Evolutionary conservation across 2,888 invertebrate species (phyloP), one percentile per base, ranked within the genome.

Genomic region (Drosophila pseudotakahashii): DNA sequence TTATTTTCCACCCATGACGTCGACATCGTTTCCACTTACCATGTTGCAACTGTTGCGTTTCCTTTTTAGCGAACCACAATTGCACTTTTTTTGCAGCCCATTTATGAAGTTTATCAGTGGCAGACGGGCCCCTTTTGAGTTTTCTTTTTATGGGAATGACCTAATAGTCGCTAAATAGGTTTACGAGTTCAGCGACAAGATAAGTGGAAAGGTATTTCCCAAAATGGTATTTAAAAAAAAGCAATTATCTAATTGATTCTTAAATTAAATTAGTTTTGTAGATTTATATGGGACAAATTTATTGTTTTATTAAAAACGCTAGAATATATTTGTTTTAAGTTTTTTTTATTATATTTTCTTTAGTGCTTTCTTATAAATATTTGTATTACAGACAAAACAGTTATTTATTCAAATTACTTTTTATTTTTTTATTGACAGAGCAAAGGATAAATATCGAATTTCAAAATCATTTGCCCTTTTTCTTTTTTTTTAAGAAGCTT

Each of bases 1-100:
- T 81, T 75, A 73, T 82, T 76, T 79, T 70, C 50, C 37, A 45
- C 42, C 73, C 74, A 78, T 88, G 82, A 85, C 78, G 82, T 75
- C 61, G 79, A n/a, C 61, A 48, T 48, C 48, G 59, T 37, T 54
- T 36, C 51, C 39, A 50, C 53, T 32, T 34, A 64, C 68, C 19
- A 48, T 57, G 47, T 55, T 67, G 67, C 73, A 73, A 53, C 67
- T 73, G 74, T 67, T 73, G 74, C 74, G 39, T 66, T 53, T 42
- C 39, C 50, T 42, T 57, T 37, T 37, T n/a, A 13, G 51, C 34
- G 30, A 39, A 13, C 7, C 32, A 3, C 48, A 45, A 50, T 47
- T 70, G 59, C 45, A 44, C 44, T 59, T 51, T 39, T 51, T 44
- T 63, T 39, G 52, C 66, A 30, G 52, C 37, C 42, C 51, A 51